Evolutionary conservation across 2,888 invertebrate species (phyloP), one percentile per base, ranked within the genome.

Genomic region (Priocnemis perturbator): DNA sequence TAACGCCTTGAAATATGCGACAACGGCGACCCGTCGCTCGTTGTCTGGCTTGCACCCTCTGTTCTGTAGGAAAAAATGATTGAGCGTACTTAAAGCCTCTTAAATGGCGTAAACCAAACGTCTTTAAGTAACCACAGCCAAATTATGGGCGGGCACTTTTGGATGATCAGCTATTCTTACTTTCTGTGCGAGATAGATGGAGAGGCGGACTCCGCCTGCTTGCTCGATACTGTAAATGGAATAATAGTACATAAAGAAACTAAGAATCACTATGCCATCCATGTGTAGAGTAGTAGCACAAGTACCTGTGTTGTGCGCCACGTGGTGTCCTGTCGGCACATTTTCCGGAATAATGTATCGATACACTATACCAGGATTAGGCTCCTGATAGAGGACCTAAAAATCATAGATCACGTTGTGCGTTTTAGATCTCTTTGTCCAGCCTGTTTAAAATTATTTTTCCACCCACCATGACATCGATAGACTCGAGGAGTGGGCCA

Each of bases 301-400:
- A 11, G 26, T 71, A 82, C 82, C 76, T 72, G 72, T 45, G 26
- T 75, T 78, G n/a, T 78, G 76, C 2, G 61, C 67, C 7, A 71
- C 64, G 56, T 79, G 76, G 50, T 60, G 20, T 23, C 30, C 74
- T 21, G 69, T 45, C n/a, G 74, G 47, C 21, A n/a, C 58, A 60
- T 52, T 76, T 60, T 74, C 78, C 52, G 96, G 95, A 64, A 96
- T 91, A 64, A 95, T 91, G 87, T 96, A 97, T 88, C 96, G 95
- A 89, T 97, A 97, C 89, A 96, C 96, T 81, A 97, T 95, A 17
- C 96, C 97, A 48, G 95, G 95, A 90, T 97, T 97, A 61, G 93
- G 92, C 87, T 96, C 94, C 83, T 95, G 95, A 81, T 94, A 95
- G 60, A 96, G 91, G 71, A 97, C 92, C 96, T 96, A 89, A 74